Percentiles rank a stretch among this genome's conserved stretches.
Conservation (phyloP, 2,113 vertebrate genomes). For the Tyrannus savana region DNA sequence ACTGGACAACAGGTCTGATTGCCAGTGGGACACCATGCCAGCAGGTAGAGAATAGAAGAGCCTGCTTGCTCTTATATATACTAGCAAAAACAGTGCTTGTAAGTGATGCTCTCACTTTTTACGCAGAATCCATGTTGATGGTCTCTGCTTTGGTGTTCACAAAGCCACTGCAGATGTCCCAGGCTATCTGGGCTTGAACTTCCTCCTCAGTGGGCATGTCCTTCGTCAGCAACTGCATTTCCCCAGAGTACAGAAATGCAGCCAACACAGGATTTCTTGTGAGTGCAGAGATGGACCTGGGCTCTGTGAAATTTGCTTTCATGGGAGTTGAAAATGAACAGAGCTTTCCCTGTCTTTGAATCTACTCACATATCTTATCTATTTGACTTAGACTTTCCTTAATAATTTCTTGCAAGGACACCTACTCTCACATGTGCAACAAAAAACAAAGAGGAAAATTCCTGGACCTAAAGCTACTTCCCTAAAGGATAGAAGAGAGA, state of each 20-base stretch:
- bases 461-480: neutral
- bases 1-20: too few species aligned
- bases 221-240: neutral
- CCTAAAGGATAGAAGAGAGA: neutral
- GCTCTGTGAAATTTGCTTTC: neutral
- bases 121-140: neutral
- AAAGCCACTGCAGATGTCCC: neutral
- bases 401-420: neutral
- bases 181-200: neutral
- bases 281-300: neutral
- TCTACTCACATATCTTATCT: neutral
- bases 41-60: neutral
- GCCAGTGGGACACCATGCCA: accelerated
- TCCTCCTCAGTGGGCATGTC: neutral
- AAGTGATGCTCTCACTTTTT: neutral
- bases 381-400: neutral
- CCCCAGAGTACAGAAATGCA: neutral
- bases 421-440: neutral
- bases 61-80: neutral
- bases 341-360: neutral
- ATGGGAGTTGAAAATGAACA: neutral
- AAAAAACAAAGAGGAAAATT: neutral
- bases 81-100: neutral
- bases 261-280: neutral
- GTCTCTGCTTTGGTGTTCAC: neutral